Evolutionary conservation across 2,113 vertebrate genomes (phyloP), one percentile per base, ranked within the genome.

Genomic region (Notarius quadriscutis): DNA sequence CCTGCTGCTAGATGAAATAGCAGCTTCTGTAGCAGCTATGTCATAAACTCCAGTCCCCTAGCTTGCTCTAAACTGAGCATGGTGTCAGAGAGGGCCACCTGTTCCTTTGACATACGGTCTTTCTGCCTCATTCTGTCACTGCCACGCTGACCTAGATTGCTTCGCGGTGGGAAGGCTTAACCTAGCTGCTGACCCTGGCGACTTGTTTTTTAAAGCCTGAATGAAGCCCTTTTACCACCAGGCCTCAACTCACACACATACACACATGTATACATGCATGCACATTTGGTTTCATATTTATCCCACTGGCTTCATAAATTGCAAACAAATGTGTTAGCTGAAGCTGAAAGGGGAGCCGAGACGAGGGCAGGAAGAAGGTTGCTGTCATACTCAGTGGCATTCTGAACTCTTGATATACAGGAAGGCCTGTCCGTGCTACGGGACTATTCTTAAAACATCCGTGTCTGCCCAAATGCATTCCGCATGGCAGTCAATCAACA

Each of bases 51-150:
- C 86, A 53, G 85, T 85, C 79, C 89, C 85, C 74, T 57, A 17
- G 60, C 83, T 85, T 25, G 62, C 58, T 89, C 74, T 72, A 87
- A 81, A 88, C 85, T 79, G 75, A 83, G 84, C 71, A 7, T 1
- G 7, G 81, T 90, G 87, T 88, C 87, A 87, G 75, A 87, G 84
- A 87, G 27, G 84, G 89, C 88, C 90, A 91, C 90, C 90, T 89
- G 90, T 89, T 91, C 85, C 79, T 85, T 78, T 86, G 83, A 89
- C 67, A 84, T 87, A 89, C 83, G 78, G 83, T 86, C 74, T 77
- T 63, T 50, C 88, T 50, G 83, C 53, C 86, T 83, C 83, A 62
- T 86, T 82, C 87, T 75, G 84, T 91, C 88, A 91, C 87, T 87
- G 80, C 78, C 83, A 22, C 25, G 72, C 78, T 91, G 91, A 90